Conservation (phyloP, 2,888 invertebrate species). For the Diplazon laetatorius region DNA sequence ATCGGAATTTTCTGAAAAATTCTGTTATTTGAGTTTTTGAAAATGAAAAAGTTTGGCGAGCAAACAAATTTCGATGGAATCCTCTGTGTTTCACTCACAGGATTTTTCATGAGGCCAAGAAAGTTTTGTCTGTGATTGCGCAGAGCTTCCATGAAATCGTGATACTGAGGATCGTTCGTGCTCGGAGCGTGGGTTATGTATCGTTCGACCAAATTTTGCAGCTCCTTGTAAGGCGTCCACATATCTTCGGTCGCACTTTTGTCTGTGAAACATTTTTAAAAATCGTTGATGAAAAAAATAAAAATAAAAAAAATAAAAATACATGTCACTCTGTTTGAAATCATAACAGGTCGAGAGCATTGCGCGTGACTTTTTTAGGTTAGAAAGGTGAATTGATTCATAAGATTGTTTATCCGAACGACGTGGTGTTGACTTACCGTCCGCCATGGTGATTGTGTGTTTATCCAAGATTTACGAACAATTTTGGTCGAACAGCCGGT, state of each 20-base stretch:
- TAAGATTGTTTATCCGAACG: background rate
- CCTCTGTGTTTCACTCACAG: too few relatives aligned
- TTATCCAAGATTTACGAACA: background rate
- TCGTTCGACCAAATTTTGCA: slow-evolving; percentile 88
- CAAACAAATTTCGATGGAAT: too few relatives aligned
- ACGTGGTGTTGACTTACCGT: slow-evolving; percentile 42
- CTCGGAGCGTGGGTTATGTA: slow-evolving; percentile 86
- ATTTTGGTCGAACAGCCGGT: background rate
- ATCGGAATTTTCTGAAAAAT: too few relatives aligned
- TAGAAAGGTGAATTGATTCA: background rate
- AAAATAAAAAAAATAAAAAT: background rate
- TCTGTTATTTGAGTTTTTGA: too few relatives aligned
- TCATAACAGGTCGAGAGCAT: background rate
- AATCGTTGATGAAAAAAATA: background rate
- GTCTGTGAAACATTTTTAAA: slow-evolving; percentile 68
- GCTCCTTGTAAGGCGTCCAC: slow-evolving; percentile 93
- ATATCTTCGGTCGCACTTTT: slow-evolving; percentile 87
- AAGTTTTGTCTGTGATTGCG: slow-evolving; percentile 94
- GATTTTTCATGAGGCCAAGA: slow-evolving; percentile 91
- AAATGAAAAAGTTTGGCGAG: too few relatives aligned
- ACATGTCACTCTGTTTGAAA: background rate
- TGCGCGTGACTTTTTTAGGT: slow-evolving; percentile 44
- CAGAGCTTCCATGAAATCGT: slow-evolving; percentile 90
- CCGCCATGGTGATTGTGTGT: slow-evolving; percentile 37
- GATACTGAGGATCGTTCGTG: slow-evolving; percentile 84